A percentile compares a stretch with the other conserved stretches of the same genome.
These are phyloP conservation scores for Margaritifera margaritifera DNA, from an alignment of 2,888 invertebrate species.

Conservation along the genomic window DNA sequence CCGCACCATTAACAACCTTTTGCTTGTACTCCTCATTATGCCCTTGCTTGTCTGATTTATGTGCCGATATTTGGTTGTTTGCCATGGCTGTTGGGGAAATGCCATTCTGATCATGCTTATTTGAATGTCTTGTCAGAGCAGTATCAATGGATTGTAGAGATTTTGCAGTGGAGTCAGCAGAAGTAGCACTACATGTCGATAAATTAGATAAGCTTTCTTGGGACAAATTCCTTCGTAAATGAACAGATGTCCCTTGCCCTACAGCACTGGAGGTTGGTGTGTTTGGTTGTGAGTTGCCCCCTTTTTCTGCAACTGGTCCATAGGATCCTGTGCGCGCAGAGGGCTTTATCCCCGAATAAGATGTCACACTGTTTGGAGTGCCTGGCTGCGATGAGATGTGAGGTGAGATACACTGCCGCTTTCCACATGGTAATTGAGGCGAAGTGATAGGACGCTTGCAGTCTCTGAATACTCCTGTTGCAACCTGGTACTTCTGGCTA, in stretches of 20 bases:
- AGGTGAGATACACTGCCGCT: slow-evolving; percentile 37
- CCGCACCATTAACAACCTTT: no score
- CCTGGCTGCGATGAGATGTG: slow-evolving; percentile 24
- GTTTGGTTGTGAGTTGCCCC: slow-evolving; percentile 12
- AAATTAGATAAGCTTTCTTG: slow-evolving; percentile 23
- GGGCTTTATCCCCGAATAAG: slow-evolving; percentile 7
- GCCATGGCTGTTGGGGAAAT: no score
- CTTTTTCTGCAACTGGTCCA: background rate
- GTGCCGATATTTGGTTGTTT: no score
- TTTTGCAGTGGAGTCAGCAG: slow-evolving; percentile 17
- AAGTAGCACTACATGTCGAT: slow-evolving; percentile 12
- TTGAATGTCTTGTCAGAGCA: slow-evolving; percentile 10
- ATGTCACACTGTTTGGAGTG: slow-evolving; percentile 33
- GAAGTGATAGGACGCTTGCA: slow-evolving; percentile 32
- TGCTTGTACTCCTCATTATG: no score
- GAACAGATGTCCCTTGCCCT: no score
- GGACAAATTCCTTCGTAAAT: slow-evolving; percentile 16
- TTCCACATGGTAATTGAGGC: slow-evolving; percentile 32
- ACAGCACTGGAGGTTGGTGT: slow-evolving; percentile 11
- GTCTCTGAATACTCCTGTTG: no score
- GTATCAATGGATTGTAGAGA: slow-evolving; percentile 3
- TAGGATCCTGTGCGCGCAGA: background rate
- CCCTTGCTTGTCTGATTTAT: no score
- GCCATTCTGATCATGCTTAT: no score
- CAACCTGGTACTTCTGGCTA: no score